Evolutionary conservation across 2,113 vertebrate genomes (phyloP), one percentile per base, ranked within the genome.

Genomic region (Atrichornis clamosus): DNA sequence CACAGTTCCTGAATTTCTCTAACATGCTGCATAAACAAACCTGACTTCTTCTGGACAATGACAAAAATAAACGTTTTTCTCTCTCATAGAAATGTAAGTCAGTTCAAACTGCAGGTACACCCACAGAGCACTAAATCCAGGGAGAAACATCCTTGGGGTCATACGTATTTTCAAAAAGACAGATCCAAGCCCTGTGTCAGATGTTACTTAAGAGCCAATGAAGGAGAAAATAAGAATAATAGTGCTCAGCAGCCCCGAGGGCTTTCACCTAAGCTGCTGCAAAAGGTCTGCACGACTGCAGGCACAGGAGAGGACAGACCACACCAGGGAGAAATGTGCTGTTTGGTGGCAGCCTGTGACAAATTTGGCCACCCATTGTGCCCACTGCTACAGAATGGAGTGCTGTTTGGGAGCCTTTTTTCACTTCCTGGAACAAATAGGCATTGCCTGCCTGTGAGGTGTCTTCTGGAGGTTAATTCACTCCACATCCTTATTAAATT

Each of bases 211-310:
- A 49, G 47, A 94, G 77, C 41, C 67, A 89, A 35, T 11, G 53
- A 87, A 84, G 64, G 44, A 82, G 74, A 91, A 96, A 89, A 89
- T 24, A 70, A 76, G 56, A 89, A 56, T 72, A 78, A 95, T 8
- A 50, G 52, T 35, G 42, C 65, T 89, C 46, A 21, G 72, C 64
- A 74, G 50, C 59, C 68, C 63, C 0, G 0, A 60, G 56, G 56
- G 53, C 69, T 64, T 94, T 77, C 47, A 59, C 9, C 30, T 44
- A 55, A 86, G 68, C 42, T 89, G 47, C 73, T 64, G 60, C 0
- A 0, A 78, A 87, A 89, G 67, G 47, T 79, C 69, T 94, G 65
- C 1, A 2, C 44, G 58, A 9, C 89, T 74, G 23, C 39, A 83
- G 56, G 83, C 46, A 15, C 33, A 17, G 64, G 30, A 39, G 33